phyloP scores from a whole-genome alignment of 2,797 vertebrate species.

The Anguilla marmorata region DNA sequence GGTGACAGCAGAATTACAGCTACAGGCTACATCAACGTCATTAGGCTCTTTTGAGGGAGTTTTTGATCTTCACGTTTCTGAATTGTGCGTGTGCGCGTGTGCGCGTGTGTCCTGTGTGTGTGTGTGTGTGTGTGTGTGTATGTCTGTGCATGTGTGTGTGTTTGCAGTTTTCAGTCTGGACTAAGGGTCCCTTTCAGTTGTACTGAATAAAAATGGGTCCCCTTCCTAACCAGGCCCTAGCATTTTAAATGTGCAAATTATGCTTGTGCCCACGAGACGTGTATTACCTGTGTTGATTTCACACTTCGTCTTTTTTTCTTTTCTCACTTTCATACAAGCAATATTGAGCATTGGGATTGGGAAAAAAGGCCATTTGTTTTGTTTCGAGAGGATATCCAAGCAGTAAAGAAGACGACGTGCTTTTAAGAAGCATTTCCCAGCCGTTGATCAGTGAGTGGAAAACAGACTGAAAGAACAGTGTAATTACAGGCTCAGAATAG shows the following conservation, averaged over 20 bases:
- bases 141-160: no score
- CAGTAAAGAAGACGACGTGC: not conserved
- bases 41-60: constrained; percentile 14
- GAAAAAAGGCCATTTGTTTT: not conserved
- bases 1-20: not conserved
- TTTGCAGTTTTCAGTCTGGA: not conserved
- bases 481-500: constrained; percentile 53
- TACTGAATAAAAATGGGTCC: not conserved
- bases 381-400: not conserved
- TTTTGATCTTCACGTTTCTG: not conserved
- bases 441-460: constrained; percentile 33
- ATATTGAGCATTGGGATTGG: not conserved
- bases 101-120: no score
- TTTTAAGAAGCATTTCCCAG: not conserved
- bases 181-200: not conserved
- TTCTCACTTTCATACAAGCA: not conserved
- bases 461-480: constrained; percentile 42
- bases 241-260: not conserved
- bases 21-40: not conserved
- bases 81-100: not conserved
- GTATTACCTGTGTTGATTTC: not conserved
- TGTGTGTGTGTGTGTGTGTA: not conserved
- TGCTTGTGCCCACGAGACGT: not conserved
- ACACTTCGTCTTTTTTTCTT: not conserved
- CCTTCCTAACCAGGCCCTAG: not conserved